These are phyloP conservation scores for Eristalinus sepulchralis DNA, from an alignment of 2,888 invertebrate species.

Conservation along the genomic window DNA sequence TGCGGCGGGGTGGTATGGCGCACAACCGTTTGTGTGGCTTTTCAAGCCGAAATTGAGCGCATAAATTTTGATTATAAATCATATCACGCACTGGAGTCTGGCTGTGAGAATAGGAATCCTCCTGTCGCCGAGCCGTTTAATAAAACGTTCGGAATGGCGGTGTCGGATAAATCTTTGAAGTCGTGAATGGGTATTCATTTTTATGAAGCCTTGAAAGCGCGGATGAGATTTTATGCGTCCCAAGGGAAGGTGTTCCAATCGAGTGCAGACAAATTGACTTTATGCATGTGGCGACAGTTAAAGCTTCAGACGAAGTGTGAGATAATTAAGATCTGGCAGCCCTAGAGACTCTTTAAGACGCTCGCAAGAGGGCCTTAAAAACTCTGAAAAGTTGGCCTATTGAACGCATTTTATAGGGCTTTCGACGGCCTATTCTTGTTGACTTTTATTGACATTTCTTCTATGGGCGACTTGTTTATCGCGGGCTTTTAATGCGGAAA, in stretches of 20 bases:
- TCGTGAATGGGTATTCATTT: not conserved
- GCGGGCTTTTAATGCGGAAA: not conserved
- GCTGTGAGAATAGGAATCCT: not conserved
- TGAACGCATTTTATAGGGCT: not conserved
- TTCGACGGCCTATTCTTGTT: not conserved
- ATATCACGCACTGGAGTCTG: not conserved
- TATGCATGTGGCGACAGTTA: not conserved
- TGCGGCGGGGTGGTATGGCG: not conserved
- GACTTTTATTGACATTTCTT: too few relatives aligned
- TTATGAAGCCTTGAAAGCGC: not conserved
- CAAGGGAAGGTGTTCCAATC: not conserved
- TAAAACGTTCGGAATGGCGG: not conserved
- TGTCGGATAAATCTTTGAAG: not conserved
- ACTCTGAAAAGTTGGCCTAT: not conserved
- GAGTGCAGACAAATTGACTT: not conserved
- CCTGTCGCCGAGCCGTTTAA: not conserved
- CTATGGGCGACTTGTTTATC: not conserved
- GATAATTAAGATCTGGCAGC: not conserved
- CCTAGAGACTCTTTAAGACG: not conserved
- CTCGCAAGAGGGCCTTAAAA: not conserved
- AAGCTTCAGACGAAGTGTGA: not conserved
- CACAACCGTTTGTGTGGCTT: not conserved
- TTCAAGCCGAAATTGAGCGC: not conserved
- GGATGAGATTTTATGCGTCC: not conserved
- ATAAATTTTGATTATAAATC: constrained; percentile 28